phyloP scores from a whole-genome alignment of 2,113 vertebrate species.

The Gymnocephalus cernua region DNA sequence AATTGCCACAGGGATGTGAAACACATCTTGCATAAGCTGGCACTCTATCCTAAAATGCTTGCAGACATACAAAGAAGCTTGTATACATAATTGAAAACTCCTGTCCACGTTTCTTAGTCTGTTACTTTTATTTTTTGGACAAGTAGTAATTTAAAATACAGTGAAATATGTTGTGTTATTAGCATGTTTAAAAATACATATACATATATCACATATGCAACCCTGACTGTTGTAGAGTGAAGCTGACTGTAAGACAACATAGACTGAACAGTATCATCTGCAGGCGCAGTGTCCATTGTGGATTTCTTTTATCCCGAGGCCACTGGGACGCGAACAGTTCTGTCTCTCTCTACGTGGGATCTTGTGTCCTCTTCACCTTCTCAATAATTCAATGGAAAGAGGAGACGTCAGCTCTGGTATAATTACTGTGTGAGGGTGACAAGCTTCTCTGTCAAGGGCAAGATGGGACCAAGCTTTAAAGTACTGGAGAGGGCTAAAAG shows the following conservation, averaged over 20 bases:
- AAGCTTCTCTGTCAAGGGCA: slow-evolving; percentile 78
- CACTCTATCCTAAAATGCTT: not conserved
- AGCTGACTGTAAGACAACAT: slow-evolving; percentile 16
- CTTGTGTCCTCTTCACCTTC: slow-evolving; percentile 70
- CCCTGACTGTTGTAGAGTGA: not conserved
- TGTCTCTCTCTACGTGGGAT: slow-evolving; percentile 69
- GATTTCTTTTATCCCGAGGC: slow-evolving; percentile 50
- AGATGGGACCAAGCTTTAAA: slow-evolving; percentile 55
- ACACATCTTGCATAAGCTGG: slow-evolving; percentile 18
- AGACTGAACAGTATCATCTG: slow-evolving; percentile 23
- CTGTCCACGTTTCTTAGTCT: not conserved
- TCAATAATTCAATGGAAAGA: slow-evolving; percentile 82
- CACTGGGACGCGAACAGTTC: slow-evolving; percentile 27
- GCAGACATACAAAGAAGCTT: slow-evolving; percentile 17
- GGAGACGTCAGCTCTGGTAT: slow-evolving; percentile 77
- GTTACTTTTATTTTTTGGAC: not conserved
- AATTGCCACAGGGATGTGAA: slow-evolving; percentile 29
- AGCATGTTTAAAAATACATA: not conserved
- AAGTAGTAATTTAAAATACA: not conserved
- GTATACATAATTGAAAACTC: slow-evolving; percentile 5
- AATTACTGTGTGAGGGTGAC: slow-evolving; percentile 80
- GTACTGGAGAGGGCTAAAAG: slow-evolving; percentile 45
- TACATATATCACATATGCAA: not conserved
- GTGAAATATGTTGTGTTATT: not conserved
- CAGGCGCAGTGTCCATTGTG: slow-evolving; percentile 46